phyloP scores from a whole-genome alignment of 2,113 vertebrate species.

The Caloenas nicobarica region DNA sequence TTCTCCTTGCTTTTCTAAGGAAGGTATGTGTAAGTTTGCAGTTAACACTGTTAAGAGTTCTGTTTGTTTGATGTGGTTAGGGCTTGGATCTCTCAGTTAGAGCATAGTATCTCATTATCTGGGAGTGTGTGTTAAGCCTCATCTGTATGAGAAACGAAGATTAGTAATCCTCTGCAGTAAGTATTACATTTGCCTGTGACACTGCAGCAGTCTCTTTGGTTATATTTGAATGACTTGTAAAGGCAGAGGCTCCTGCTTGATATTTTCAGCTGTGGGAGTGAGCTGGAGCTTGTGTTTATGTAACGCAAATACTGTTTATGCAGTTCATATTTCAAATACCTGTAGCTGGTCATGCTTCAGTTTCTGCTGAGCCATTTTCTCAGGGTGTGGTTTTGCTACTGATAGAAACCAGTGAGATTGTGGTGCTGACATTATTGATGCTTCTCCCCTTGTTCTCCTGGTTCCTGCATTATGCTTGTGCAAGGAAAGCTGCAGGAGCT shows the following conservation, averaged over 20 bases:
- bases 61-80: not conserved
- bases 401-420: not conserved
- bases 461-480: not conserved
- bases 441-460: not conserved
- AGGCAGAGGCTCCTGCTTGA: not conserved
- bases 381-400: not conserved
- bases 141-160: not conserved
- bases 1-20: not conserved
- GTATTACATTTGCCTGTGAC: not conserved
- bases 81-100: not conserved
- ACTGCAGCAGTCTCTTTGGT: not conserved
- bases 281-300: not conserved
- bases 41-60: not conserved
- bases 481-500: not conserved
- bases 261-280: not conserved
- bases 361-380: not conserved
- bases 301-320: not conserved
- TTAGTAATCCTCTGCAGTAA: not conserved
- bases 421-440: not conserved
- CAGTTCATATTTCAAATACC: constrained; percentile 2
- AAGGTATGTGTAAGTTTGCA: not conserved
- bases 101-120: not conserved
- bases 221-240: not conserved
- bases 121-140: not conserved
- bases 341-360: not conserved